These are phyloP conservation scores for Distichodus sexfasciatus DNA, from an alignment of 2,797 vertebrate genomes.

Conservation along the genomic window DNA sequence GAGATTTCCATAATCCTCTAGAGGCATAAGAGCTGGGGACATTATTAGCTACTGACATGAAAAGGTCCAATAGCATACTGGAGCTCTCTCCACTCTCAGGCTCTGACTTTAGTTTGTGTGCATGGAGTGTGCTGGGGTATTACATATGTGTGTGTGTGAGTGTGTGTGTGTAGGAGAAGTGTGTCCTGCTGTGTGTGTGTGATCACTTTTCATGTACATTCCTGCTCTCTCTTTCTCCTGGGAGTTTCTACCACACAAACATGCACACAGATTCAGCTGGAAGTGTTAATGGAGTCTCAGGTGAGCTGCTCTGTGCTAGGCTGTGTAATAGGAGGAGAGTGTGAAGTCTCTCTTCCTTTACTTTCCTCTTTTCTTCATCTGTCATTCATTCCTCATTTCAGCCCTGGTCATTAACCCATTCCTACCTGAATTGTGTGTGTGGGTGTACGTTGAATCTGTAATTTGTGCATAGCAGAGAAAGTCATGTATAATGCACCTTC, in stretches of 20 bases:
- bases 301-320: constrained; percentile 35
- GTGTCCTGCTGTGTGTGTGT: background rate
- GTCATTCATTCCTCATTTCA: constrained; percentile 37
- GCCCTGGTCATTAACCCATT: constrained; percentile 52
- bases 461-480: too few relatives aligned
- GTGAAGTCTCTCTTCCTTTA: constrained; percentile 38
- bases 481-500: too few relatives aligned
- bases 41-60: constrained; percentile 18
- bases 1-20: constrained; percentile 8
- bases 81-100: background rate
- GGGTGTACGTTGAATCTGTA: too few relatives aligned
- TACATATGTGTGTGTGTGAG: too few relatives aligned
- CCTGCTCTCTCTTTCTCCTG: background rate
- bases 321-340: constrained; percentile 21
- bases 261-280: constrained; percentile 10
- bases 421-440: too few relatives aligned
- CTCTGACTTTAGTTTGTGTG: background rate
- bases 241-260: too few relatives aligned
- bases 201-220: background rate
- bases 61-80: background rate
- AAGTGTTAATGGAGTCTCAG: constrained; percentile 49
- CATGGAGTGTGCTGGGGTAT: background rate
- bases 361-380: background rate
- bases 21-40: constrained; percentile 11
- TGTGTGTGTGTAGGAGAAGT: too few relatives aligned